phyloP scores from a whole-genome alignment of 2,113 vertebrate species.

The Oriolus oriolus region DNA sequence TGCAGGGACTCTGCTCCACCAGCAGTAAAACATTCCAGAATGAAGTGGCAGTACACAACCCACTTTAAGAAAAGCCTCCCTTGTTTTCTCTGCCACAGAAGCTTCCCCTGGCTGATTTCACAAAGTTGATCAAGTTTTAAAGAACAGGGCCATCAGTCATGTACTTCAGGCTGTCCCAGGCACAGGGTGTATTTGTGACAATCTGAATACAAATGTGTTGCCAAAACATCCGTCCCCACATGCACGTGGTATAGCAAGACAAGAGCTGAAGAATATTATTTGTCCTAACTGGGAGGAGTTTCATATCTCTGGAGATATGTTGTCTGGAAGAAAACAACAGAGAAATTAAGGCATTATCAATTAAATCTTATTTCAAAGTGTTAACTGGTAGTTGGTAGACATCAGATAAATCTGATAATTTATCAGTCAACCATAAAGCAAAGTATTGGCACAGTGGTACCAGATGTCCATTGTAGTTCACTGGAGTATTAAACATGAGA shows the following conservation, averaged over 20 bases:
- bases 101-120: background rate
- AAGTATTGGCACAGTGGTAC: background rate
- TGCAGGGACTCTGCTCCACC: background rate
- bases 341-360: background rate
- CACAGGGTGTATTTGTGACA: background rate
- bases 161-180: background rate
- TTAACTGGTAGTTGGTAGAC: background rate
- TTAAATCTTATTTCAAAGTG: background rate
- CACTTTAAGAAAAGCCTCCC: background rate
- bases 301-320: background rate
- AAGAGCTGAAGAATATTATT: background rate
- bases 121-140: background rate
- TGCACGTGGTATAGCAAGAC: background rate
- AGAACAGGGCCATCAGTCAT: background rate
- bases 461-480: background rate
- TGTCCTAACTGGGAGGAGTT: background rate
- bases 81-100: background rate
- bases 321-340: background rate
- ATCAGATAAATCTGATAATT: background rate
- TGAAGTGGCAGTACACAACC: background rate
- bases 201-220: background rate
- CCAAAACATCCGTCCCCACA: background rate
- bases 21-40: background rate
- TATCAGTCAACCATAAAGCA: background rate
- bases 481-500: background rate